A percentile compares a stretch with the other conserved stretches of the same genome.
Evolutionary conservation across 2,888 invertebrate genomes (phyloP).

Genomic region (Lithophane leautieri): DNA sequence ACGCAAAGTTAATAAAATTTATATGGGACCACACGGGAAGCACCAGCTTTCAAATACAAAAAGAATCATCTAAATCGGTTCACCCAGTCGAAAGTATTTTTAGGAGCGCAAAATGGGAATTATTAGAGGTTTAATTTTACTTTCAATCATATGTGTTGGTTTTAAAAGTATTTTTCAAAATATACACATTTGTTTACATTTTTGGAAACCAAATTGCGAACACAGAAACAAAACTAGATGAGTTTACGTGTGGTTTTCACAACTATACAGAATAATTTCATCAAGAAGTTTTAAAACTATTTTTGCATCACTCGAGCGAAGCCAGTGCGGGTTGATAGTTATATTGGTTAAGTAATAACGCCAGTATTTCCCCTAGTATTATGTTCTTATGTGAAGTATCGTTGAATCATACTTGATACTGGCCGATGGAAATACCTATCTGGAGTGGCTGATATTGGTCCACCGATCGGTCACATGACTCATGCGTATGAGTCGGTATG

Average conservation of each 20-base stretch:
- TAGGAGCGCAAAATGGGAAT: background rate
- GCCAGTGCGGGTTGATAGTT: too few relatives aligned
- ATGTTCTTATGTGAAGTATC: conserved; percentile 5
- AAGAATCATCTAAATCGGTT: too few relatives aligned
- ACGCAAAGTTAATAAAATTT: too few relatives aligned
- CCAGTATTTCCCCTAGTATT: background rate
- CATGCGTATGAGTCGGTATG: background rate
- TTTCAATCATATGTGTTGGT: background rate
- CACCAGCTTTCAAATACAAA: too few relatives aligned
- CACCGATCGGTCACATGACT: background rate
- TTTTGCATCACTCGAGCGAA: background rate
- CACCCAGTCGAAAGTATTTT: too few relatives aligned
- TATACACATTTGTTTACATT: background rate
- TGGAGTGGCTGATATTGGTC: conserved; percentile 26
- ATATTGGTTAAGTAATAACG: background rate
- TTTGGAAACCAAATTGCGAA: background rate
- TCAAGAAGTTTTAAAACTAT: background rate
- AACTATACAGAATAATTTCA: too few relatives aligned
- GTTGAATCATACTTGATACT: conserved; percentile 21
- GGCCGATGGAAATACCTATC: conserved; percentile 14
- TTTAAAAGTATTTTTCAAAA: background rate
- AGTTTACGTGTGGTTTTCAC: background rate
- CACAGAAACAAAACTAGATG: background rate
- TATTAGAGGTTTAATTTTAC: background rate
- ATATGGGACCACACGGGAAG: too few relatives aligned